A percentile compares a stretch with the other conserved stretches of the same genome.
Evolutionary conservation across 2,113 vertebrate genomes (phyloP).

Genomic region (Pteronura brasiliensis): DNA sequence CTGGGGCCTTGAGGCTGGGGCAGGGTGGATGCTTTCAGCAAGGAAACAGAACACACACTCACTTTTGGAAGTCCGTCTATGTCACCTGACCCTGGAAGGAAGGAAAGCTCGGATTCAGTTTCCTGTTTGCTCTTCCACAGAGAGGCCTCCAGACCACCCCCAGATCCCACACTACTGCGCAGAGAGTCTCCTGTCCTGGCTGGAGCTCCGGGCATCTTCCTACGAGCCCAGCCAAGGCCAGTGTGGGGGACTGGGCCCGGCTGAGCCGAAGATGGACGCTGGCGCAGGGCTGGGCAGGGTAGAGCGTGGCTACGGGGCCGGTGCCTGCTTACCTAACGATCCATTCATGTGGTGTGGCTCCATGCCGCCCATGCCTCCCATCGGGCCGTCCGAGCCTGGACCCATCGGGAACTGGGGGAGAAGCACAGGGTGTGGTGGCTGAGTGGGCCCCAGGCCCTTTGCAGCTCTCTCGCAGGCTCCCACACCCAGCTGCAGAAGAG

Average conservation of each 20-base stretch:
- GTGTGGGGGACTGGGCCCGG: not conserved
- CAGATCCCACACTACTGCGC: not conserved
- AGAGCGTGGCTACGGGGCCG: rapidly evolving
- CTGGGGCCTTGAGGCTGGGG: rapidly evolving
- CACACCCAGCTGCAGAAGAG: not conserved
- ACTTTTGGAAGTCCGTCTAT: slow-evolving; percentile 99
- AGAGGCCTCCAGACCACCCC: not conserved
- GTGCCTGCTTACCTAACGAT: slow-evolving; percentile 86
- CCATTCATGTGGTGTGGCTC: slow-evolving; percentile 99
- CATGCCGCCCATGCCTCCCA: slow-evolving; percentile 99
- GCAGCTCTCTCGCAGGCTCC: rapidly evolving
- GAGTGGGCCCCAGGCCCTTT: not conserved
- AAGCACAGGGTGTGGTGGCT: not conserved
- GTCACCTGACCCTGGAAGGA: slow-evolving; percentile 92
- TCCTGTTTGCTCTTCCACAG: not conserved
- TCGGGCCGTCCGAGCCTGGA: slow-evolving; percentile 96
- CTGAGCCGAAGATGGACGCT: no score
- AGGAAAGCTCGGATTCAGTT: not conserved
- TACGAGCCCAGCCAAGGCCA: not conserved
- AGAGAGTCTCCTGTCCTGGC: not conserved
- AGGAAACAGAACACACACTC: slow-evolving; percentile 67
- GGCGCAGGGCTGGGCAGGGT: rapidly evolving
- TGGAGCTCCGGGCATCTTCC: not conserved
- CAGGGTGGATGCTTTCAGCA: no score
- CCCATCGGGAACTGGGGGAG: slow-evolving; percentile 94